A percentile compares a stretch with the other conserved stretches of the same genome.
Conservation (phyloP, 2,113 vertebrate species). For the Sphaerodactylus townsendi region DNA sequence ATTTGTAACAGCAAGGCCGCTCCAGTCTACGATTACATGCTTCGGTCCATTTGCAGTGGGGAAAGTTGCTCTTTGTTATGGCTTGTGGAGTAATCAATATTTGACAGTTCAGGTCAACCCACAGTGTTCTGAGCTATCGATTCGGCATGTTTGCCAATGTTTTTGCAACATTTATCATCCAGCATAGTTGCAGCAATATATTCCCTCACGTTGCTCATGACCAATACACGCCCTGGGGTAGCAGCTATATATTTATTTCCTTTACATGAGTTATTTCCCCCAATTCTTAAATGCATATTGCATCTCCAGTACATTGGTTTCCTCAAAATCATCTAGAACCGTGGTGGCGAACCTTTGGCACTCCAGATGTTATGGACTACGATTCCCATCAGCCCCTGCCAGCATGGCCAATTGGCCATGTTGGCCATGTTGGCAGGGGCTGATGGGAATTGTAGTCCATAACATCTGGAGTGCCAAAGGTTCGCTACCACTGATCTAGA, state of each 20-base stretch:
- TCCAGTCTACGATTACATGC: not conserved
- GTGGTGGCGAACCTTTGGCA: too few relatives aligned
- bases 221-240: not conserved
- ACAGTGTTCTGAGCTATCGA: not conserved
- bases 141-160: not conserved
- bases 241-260: not conserved
- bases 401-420: too few relatives aligned
- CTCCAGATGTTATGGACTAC: too few relatives aligned
- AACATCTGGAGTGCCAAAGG: too few relatives aligned
- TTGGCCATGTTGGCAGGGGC: too few relatives aligned
- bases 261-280: not conserved
- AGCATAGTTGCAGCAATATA: not conserved
- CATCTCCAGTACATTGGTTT: not conserved
- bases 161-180: not conserved
- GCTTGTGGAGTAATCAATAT: not conserved
- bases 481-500: too few relatives aligned
- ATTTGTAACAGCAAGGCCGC: not conserved
- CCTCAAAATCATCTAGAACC: not conserved
- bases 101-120: not conserved
- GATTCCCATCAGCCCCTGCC: too few relatives aligned
- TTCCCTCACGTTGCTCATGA: not conserved
- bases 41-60: too few relatives aligned
- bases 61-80: not conserved
- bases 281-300: not conserved
- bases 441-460: too few relatives aligned